Evolutionary conservation across 2,797 vertebrate species (phyloP).

Genomic region (Alca torda): DNA sequence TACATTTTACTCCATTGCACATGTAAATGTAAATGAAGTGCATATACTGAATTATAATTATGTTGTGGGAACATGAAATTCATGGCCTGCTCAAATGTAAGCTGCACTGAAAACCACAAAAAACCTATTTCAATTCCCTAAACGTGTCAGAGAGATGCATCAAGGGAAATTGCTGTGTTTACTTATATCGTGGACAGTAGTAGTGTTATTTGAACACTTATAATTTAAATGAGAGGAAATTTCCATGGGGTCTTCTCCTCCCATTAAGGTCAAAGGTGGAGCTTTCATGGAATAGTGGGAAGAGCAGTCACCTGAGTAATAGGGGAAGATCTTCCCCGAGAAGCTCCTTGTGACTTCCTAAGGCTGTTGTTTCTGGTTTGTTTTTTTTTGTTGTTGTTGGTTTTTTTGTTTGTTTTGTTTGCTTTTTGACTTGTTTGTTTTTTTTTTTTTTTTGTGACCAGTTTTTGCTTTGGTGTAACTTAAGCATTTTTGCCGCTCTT

Average conservation of each 20-base stretch:
- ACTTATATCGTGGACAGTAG: not conserved
- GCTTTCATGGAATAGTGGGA: not conserved
- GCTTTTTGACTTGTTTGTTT: not conserved
- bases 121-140: not conserved
- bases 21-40: not conserved
- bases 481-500: not conserved
- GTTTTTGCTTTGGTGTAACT: not conserved
- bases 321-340: not conserved
- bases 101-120: not conserved
- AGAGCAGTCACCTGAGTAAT: not conserved
- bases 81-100: not conserved
- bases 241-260: not conserved
- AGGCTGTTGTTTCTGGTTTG: accelerated
- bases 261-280: not conserved
- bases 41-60: not conserved
- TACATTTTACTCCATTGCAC: not conserved
- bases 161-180: not conserved
- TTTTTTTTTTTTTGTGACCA: not conserved
- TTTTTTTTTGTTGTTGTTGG: not conserved
- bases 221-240: not conserved
- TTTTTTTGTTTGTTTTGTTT: not conserved
- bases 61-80: not conserved
- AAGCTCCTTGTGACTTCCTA: not conserved
- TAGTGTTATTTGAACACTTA: not conserved
- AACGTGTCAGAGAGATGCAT: not conserved